Evolutionary conservation across 2,888 invertebrate species (phyloP).

Genomic region (Tipula unca): DNA sequence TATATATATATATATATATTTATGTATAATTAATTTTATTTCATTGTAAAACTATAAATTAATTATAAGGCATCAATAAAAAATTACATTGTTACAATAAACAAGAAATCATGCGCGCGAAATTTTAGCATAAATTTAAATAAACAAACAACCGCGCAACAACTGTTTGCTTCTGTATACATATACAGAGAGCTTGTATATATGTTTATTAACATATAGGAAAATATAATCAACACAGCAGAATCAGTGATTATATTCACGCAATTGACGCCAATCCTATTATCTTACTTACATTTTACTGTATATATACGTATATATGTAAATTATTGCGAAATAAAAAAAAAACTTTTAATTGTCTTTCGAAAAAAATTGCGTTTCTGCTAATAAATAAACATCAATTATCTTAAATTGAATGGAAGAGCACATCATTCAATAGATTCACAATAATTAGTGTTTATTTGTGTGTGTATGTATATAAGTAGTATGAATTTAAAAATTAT

Average conservation of each 20-base stretch:
- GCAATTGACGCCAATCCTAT: constrained; percentile 14
- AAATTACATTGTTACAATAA: neutral
- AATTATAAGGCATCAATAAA: neutral
- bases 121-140: neutral
- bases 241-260: constrained; percentile 14
- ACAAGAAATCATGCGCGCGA: neutral
- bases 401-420: neutral
- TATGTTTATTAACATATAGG: neutral
- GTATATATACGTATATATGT: neutral
- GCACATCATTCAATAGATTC: neutral
- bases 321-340: neutral
- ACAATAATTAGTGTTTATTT: neutral
- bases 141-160: neutral
- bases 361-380: neutral
- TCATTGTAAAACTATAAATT: neutral
- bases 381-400: neutral
- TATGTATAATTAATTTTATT: neutral
- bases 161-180: neutral
- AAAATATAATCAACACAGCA: neutral
- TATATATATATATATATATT: neutral
- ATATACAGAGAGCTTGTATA: no score
- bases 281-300: neutral
- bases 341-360: neutral
- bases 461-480: no score
- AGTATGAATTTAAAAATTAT: neutral